These are phyloP conservation scores for Pseudochirops corinnae DNA, from an alignment of 2,797 vertebrate genomes.

Conservation along the genomic window DNA sequence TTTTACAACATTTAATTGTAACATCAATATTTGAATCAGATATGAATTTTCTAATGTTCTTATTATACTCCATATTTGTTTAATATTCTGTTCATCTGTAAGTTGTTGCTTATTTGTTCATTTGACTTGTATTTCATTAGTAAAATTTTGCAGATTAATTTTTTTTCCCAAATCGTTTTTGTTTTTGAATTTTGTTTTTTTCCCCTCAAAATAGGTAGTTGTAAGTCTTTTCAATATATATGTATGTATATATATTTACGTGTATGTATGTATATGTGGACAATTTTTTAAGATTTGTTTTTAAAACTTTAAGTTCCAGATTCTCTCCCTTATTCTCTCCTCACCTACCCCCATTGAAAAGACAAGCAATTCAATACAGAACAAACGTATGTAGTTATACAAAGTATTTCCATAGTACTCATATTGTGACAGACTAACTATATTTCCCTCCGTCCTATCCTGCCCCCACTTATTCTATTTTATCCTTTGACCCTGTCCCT, in stretches of 20 bases:
- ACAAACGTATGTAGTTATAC: too few species aligned
- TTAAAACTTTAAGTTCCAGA: too few species aligned
- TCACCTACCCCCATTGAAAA: too few species aligned
- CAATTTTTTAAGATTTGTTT: too few species aligned
- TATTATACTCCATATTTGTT: background rate
- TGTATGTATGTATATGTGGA: too few species aligned
- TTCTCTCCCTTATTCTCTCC: too few species aligned
- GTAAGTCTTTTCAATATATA: background rate
- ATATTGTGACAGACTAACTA: too few species aligned
- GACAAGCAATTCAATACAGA: too few species aligned
- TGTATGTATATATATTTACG: fast-evolving
- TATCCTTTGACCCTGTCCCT: too few species aligned
- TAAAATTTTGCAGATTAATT: background rate
- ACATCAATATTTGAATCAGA: background rate
- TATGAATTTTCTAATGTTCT: background rate
- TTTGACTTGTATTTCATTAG: background rate
- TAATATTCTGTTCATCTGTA: background rate
- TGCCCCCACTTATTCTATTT: too few species aligned
- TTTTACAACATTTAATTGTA: background rate
- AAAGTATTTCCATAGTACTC: too few species aligned
- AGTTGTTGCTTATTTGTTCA: background rate
- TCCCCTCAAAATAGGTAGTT: background rate
- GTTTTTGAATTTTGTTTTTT: background rate
- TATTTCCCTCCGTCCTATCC: too few species aligned
- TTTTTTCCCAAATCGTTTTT: background rate